Evolutionary conservation across 2,113 vertebrate species (phyloP).

Genomic region (Athene cunicularia): DNA sequence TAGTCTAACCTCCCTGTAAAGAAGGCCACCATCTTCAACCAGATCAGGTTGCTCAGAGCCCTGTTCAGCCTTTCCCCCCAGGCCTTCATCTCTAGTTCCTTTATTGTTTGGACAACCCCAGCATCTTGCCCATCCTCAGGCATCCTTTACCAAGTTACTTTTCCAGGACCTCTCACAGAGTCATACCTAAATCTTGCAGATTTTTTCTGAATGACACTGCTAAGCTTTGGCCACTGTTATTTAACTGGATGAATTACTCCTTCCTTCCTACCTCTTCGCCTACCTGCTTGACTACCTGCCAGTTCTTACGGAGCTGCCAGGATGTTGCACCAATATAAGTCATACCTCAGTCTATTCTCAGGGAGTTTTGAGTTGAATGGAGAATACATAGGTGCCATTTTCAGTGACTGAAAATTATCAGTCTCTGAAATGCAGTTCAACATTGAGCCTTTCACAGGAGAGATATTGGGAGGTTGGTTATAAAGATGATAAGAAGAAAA

Average conservation of each 20-base stretch:
- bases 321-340: background rate
- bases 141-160: background rate
- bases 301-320: background rate
- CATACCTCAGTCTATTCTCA: background rate
- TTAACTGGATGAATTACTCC: background rate
- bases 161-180: background rate
- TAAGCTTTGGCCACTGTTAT: background rate
- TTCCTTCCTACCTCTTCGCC: background rate
- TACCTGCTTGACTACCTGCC: background rate
- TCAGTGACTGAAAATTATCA: background rate
- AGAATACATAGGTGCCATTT: background rate
- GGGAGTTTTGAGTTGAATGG: background rate
- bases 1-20: background rate
- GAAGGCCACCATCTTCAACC: background rate
- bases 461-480: background rate
- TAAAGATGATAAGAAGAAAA: background rate
- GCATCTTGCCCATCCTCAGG: background rate
- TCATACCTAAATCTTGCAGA: background rate
- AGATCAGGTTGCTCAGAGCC: background rate
- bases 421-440: background rate
- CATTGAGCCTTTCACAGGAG: background rate
- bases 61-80: background rate
- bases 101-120: background rate
- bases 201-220: background rate
- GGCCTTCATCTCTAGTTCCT: background rate